Conservation (phyloP, 1,140 invertebrate species). For the Planococcus citri region DNA sequence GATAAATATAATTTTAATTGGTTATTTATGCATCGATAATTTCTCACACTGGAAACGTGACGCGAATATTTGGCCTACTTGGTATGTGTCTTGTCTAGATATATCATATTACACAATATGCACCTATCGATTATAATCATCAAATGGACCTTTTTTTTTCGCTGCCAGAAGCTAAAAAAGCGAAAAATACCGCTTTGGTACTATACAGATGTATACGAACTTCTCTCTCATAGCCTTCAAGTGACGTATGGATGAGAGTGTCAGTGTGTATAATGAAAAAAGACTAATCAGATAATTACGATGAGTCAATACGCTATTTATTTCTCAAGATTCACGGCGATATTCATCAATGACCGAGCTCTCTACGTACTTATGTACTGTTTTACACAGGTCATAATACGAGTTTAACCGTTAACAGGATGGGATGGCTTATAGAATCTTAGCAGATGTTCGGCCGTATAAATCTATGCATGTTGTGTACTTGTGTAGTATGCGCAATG, state of each 20-base stretch:
- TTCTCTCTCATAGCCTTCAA: neutral
- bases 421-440: too few species aligned
- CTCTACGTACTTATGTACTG: neutral
- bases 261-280: neutral
- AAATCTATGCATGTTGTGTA: too few species aligned
- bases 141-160: too few species aligned
- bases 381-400: neutral
- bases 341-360: neutral
- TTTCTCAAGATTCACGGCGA: neutral
- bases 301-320: neutral
- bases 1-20: neutral
- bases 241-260: neutral
- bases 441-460: too few species aligned
- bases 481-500: too few species aligned
- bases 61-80: neutral
- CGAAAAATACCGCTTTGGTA: too few species aligned
- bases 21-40: slow-evolving; percentile 6
- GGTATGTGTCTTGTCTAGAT: too few species aligned
- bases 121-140: too few species aligned
- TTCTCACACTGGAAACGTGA: neutral
- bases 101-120: too few species aligned
- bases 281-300: neutral
- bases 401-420: too few species aligned
- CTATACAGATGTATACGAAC: too few species aligned
- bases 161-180: too few species aligned